Evolutionary conservation across 2,113 vertebrate genomes (phyloP), one percentile per base, ranked within the genome.

Genomic region (Nicator chloris): DNA sequence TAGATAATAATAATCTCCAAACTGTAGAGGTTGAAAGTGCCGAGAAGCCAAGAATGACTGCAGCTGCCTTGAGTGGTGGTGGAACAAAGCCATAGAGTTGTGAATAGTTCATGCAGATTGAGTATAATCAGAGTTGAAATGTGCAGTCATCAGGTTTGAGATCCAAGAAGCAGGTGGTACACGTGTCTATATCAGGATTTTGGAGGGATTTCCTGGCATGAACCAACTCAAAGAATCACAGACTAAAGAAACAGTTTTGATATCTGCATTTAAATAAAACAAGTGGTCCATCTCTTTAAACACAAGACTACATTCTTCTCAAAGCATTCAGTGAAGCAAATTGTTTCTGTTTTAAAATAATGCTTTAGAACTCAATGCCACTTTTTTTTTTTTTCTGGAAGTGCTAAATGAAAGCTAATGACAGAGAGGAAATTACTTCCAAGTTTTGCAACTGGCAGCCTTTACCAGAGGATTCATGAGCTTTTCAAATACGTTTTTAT

Each of bases 151-250:
- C 68, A 82, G 75, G 65, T 56, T 50, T 92, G 86, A 91, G 75
- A 93, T 86, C 90, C 88, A 94, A 93, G 59, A 87, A 95, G 92
- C 95, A 97, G 95, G 96, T 97, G 95, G 80, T 68, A 56, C n/a
- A 73, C n/a, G 35, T 83, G 39, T 85, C 92, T 70, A 16, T 70
- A 83, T 94, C 70, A 73, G 72, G 59, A 76, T 77, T 96, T 94
- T 95, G 78, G 60, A 97, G 83, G 82, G 72, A 15, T 75, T 86
- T 64, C 80, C 86, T 95, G 90, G 86, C 82, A 90, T 82, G 39
- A 87, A 13, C 54, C 61, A 72, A 69, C 60, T 95, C 73, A 47
- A 91, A 95, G 65, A 89, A 63, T 88, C 77, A 18, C 47, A 86
- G 22, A 68, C 53, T 86, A 86, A 94, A 93, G 86, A 93, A 90